Evolutionary conservation across 1,140 invertebrate species (phyloP), one percentile per base, ranked within the genome.

Genomic region (Kradibia gibbosae): DNA sequence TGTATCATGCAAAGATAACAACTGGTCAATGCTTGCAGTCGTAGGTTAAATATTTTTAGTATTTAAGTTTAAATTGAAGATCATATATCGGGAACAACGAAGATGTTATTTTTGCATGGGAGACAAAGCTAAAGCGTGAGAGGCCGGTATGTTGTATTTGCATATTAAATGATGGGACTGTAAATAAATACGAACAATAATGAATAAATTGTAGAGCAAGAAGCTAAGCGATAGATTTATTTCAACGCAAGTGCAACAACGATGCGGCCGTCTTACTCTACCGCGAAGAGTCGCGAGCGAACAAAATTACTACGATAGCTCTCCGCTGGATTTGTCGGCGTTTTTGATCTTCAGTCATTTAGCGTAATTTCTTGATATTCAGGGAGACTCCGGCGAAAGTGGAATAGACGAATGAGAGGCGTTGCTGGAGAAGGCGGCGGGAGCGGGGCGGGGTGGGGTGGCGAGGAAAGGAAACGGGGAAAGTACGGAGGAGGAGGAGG

Each of bases 251-350:
- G 55, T 57, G 78, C 22, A 70, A n/a, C n/a, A n/a, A 75, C 77
- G 82, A 57, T 86, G 89, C 89, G 90, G 89, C 89, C 89, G 87
- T 88, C 85, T 89, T 88, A 89, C 89, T 87, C 87, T 89, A 86
- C 88, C 90, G 90, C 90, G 90, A 90, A 91, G 90, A 90, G 88
- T 89, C 89, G 89, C 88, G 89, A 89, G 89, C 88, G 88, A 86
- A 87, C 87, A 86, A 91, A 91, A 91, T 91, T 91, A 91, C 91
- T 91, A 91, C 91, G 90, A 91, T 91, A 91, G 90, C 88, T 90
- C 88, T 89, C 90, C 90, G 90, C 90, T 87, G 90, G 88, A 90
- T 91, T 91, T 87, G 90, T 89, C 90, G 90, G 90, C 86, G 73
- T 85, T 86, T 91, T 91, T 91, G 89, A 91, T 91, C 88, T 89